Evolutionary conservation across 2,797 vertebrate genomes (phyloP), one percentile per base, ranked within the genome.

Genomic region (Orientallactaga sibirica): DNA sequence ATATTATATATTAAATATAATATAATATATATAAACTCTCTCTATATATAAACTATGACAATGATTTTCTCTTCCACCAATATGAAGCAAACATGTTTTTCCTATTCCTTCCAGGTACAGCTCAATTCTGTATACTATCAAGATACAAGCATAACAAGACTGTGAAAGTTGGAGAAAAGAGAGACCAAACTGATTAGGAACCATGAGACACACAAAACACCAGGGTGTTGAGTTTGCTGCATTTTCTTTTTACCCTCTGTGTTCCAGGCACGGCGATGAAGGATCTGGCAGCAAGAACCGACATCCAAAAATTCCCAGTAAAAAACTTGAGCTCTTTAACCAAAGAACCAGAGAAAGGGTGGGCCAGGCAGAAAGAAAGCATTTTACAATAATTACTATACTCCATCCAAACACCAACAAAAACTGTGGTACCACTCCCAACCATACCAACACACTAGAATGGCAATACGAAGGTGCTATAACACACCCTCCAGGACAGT

Each of bases 61-160:
- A 88, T 64, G 77, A 77, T 16, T 77, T 89, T 66, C 27, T 74
- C 27, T 92, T 86, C 25, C 64, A 86, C 25, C 29, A 86, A 77
- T 77, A 73, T 52, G 29, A 58, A 22, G 29, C 48, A 67, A 71
- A 66, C 2, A 66, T 66, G 25, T 25, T 24, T 66, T 66, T 25
- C 64, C 22, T 66, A 24, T 7, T 66, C 64, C 19, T 58, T 81
- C 55, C 19, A 81, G 61, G 43, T 71, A 76, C 24, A 80, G 70
- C 5, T 62, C 52, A 76, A 92, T 89, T 4, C 55, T 67, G 37
- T 80, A 18, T 66, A 58, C 19, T 27, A 16, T 71, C 19, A 41
- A n/a, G 70, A 66, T 61, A 75, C 80, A 80, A 67, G 66, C 19
- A 73, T 61, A 80, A n/a, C 41, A 92, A 61, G 58, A 86, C 12